A percentile compares a stretch with the other conserved stretches of the same genome.
These are phyloP conservation scores for Calephelis perditalis DNA, from an alignment of 2,888 invertebrate genomes.

Conservation along the genomic window DNA sequence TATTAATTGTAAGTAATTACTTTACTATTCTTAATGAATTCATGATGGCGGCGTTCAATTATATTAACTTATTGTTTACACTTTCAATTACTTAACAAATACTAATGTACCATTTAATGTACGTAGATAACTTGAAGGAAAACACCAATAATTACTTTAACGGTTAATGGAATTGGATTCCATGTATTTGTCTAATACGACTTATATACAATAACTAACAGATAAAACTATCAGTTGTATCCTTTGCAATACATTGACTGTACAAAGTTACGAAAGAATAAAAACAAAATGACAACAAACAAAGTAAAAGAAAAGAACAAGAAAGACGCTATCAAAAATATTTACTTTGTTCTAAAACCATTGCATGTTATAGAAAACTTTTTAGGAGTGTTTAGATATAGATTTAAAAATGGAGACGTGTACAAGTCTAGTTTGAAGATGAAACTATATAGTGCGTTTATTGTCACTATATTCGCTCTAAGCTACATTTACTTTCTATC, in stretches of 20 bases:
- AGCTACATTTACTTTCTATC: conserved; percentile 22
- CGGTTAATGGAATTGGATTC: conserved; percentile 2
- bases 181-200: background rate
- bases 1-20: too few species aligned
- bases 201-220: background rate
- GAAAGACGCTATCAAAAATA: background rate
- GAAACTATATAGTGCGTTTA: conserved; percentile 36
- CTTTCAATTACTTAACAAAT: background rate
- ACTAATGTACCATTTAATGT: too few species aligned
- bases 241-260: too few species aligned
- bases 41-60: too few species aligned
- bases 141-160: conserved; percentile 4
- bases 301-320: background rate
- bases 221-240: background rate
- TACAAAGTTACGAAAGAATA: background rate
- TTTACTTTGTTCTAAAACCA: conserved; percentile 32
- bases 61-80: background rate
- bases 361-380: conserved; percentile 36
- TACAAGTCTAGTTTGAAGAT: conserved; percentile 33
- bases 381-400: conserved; percentile 46
- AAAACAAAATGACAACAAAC: conserved; percentile 20
- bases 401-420: conserved; percentile 33
- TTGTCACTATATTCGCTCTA: conserved; percentile 28
- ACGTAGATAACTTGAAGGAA: background rate
- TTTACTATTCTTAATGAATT: too few species aligned